These are phyloP conservation scores for Drosophila gaucha DNA, from an alignment of 2,888 invertebrate genomes.

Conservation along the genomic window DNA sequence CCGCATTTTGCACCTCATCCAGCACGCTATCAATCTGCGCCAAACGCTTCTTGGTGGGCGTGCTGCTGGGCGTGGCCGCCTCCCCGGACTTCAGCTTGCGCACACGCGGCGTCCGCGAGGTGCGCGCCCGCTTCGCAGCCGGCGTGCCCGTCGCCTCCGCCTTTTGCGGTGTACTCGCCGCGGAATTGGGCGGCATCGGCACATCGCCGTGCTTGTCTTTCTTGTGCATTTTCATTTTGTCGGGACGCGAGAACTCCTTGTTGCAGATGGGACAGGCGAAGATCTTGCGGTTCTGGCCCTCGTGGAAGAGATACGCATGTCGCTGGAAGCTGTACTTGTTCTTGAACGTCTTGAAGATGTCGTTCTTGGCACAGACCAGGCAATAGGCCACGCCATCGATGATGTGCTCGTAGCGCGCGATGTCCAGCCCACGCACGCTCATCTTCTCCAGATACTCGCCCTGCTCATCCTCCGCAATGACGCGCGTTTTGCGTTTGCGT, in stretches of 20 bases:
- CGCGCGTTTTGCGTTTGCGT: constrained; percentile 82
- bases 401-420: constrained; percentile 83
- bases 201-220: constrained; percentile 83
- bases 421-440: constrained; percentile 83
- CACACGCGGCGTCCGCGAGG: constrained; percentile 73
- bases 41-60: constrained; percentile 76
- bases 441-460: constrained; percentile 84
- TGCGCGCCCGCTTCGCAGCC: constrained; percentile 65
- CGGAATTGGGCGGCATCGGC: constrained; percentile 64
- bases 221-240: constrained; percentile 84
- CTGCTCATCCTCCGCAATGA: constrained; percentile 82
- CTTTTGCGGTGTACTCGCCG: constrained; percentile 59
- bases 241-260: constrained; percentile 83
- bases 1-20: constrained; percentile 81
- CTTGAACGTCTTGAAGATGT: constrained; percentile 83
- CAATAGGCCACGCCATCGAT: constrained; percentile 83
- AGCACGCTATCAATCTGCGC: constrained; percentile 82
- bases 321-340: constrained; percentile 84
- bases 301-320: constrained; percentile 83
- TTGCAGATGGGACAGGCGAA: constrained; percentile 83
- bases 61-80: constrained; percentile 54
- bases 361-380: constrained; percentile 83
- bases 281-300: constrained; percentile 83
- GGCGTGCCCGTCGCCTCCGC: constrained; percentile 49
- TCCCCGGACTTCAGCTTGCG: constrained; percentile 65